phyloP scores from a whole-genome alignment of 2,113 vertebrate genomes.

The Cavia aperea region DNA sequence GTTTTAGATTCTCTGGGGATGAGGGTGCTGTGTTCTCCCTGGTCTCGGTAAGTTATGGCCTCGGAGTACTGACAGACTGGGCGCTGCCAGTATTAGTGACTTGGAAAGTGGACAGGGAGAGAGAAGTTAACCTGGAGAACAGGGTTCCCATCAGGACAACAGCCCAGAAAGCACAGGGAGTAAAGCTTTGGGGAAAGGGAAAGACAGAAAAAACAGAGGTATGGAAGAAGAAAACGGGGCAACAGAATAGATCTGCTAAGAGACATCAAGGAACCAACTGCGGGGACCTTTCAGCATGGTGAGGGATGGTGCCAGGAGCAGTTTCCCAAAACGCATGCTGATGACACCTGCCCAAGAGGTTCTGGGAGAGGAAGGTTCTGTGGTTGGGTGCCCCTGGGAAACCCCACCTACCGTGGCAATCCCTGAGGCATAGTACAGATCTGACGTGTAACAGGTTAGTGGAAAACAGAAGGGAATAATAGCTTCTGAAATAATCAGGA shows the following conservation, averaged over 20 bases:
- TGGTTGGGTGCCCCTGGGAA: background rate
- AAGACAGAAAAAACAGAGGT: background rate
- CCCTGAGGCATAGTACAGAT: background rate
- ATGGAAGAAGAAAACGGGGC: background rate
- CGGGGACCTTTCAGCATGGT: background rate
- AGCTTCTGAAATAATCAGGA: background rate
- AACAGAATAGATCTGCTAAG: background rate
- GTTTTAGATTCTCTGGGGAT: background rate
- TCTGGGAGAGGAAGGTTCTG: background rate
- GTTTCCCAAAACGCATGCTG: background rate
- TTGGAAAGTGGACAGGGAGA: background rate
- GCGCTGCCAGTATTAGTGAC: background rate
- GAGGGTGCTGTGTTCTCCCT: background rate
- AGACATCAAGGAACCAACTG: background rate
- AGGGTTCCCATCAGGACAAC: background rate
- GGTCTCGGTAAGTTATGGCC: background rate
- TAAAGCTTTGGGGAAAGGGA: background rate
- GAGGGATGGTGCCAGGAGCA: background rate
- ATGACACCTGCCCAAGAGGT: background rate
- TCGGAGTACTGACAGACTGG: background rate
- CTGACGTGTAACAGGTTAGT: background rate
- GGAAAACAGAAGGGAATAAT: background rate
- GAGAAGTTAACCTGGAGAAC: background rate
- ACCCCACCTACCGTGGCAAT: background rate
- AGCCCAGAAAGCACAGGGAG: background rate